These are phyloP conservation scores for Cheirogaleus medius DNA, from an alignment of 2,113 vertebrate genomes.

Conservation along the genomic window DNA sequence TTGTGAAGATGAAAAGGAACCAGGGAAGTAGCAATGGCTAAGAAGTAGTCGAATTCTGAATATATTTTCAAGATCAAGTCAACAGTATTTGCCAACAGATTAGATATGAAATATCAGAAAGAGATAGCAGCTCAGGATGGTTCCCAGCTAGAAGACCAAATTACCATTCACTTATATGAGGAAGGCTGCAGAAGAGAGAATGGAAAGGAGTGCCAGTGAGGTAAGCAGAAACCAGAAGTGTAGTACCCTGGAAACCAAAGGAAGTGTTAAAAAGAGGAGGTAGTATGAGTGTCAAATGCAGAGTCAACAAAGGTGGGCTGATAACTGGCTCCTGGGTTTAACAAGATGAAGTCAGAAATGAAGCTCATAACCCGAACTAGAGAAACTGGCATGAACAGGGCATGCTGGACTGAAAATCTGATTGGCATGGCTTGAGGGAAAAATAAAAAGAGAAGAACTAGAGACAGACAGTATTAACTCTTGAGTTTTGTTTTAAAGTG, in stretches of 20 bases:
- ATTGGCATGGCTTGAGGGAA: background rate
- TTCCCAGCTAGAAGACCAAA: background rate
- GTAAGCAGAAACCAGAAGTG: background rate
- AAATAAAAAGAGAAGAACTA: background rate
- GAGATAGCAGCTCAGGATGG: background rate
- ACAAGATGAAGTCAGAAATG: background rate
- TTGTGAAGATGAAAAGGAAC: background rate
- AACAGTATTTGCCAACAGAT: background rate
- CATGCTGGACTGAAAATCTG: background rate
- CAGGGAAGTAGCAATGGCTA: background rate
- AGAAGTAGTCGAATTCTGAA: background rate
- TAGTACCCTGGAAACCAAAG: background rate
- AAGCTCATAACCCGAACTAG: background rate
- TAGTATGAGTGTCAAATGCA: background rate
- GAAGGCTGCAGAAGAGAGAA: background rate
- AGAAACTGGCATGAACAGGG: background rate
- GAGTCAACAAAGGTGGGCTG: background rate
- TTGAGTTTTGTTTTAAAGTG: background rate
- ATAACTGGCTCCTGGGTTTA: background rate
- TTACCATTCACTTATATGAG: background rate
- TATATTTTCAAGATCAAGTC: background rate
- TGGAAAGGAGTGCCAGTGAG: background rate
- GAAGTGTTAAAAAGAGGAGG: background rate
- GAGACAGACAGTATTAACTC: background rate
- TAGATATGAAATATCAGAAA: background rate